phyloP scores from a whole-genome alignment of 1,140 invertebrate genomes.

The Brachionus asplanchnoidis region DNA sequence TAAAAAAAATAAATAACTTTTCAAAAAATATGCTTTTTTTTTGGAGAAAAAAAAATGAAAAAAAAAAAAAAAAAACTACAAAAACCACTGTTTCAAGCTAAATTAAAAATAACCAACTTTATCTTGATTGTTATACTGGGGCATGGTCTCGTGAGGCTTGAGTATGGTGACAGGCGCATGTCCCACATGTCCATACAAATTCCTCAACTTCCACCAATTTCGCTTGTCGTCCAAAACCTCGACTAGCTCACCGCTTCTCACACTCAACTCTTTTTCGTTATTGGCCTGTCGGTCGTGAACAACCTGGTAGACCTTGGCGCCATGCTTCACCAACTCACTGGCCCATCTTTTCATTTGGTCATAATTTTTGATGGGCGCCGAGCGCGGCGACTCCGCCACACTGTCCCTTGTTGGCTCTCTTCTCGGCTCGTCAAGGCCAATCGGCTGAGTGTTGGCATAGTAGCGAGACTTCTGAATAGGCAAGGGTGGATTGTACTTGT shows the following conservation, averaged over 20 bases:
- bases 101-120: slow-evolving; percentile 39
- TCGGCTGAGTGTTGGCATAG: slow-evolving; percentile 13
- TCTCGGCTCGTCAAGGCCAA: neutral
- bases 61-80: neutral
- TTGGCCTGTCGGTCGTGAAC: slow-evolving; percentile 6
- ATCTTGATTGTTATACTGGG: neutral
- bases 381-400: neutral
- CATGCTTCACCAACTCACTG: neutral
- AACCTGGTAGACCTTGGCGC: neutral
- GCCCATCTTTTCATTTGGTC: slow-evolving; percentile 37
- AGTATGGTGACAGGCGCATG: slow-evolving; percentile 27
- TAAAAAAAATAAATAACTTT: neutral
- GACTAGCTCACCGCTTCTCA: neutral
- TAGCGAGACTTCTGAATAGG: slow-evolving; percentile 12
- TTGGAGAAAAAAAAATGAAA: neutral
- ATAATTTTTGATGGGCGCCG: neutral
- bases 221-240: slow-evolving; percentile 14
- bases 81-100: slow-evolving; percentile 2
- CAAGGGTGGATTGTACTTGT: slow-evolving; percentile 20
- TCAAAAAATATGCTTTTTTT: neutral
- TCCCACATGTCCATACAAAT: neutral
- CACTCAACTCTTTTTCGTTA: slow-evolving; percentile 24
- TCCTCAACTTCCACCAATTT: slow-evolving; percentile 29
- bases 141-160: neutral
- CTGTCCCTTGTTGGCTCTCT: neutral